These are phyloP conservation scores for Podiceps cristatus DNA, from an alignment of 2,113 vertebrate species.

Conservation along the genomic window DNA sequence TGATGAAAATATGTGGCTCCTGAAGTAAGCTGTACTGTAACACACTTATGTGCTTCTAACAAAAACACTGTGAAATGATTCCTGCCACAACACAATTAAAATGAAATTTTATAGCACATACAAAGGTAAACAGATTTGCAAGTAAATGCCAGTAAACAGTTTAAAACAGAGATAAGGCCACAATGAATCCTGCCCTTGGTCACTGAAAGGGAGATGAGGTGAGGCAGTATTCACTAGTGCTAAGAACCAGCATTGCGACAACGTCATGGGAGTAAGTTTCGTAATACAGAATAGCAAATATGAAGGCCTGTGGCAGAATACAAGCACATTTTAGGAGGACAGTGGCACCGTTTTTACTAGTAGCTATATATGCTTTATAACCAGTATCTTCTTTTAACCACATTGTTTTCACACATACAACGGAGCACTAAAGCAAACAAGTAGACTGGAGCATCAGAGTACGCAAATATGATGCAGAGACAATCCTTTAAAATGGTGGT, in stretches of 20 bases:
- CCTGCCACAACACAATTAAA: slow-evolving; percentile 20
- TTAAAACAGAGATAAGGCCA: slow-evolving; percentile 82
- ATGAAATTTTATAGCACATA: slow-evolving; percentile 35
- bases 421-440: background rate
- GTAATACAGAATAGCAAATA: background rate
- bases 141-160: slow-evolving; percentile 75
- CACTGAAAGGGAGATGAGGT: slow-evolving; percentile 67
- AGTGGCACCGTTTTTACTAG: slow-evolving; percentile 37
- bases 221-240: slow-evolving; percentile 65
- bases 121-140: slow-evolving; percentile 66
- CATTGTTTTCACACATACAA: slow-evolving; percentile 18
- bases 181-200: slow-evolving; percentile 79
- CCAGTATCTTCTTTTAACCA: slow-evolving; percentile 40
- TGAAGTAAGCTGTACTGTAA: slow-evolving; percentile 23
- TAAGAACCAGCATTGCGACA: slow-evolving; percentile 23
- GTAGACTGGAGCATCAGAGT: background rate
- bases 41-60: slow-evolving; percentile 30
- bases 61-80: slow-evolving; percentile 50
- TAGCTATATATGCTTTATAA: slow-evolving; percentile 12
- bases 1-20: slow-evolving; percentile 54
- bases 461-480: background rate
- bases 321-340: slow-evolving; percentile 12
- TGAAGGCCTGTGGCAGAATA: slow-evolving; percentile 49
- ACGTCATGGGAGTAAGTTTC: background rate
- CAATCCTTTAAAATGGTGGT: background rate